These are phyloP conservation scores for Archilochus colubris DNA, from an alignment of 2,113 vertebrate genomes.

Conservation along the genomic window DNA sequence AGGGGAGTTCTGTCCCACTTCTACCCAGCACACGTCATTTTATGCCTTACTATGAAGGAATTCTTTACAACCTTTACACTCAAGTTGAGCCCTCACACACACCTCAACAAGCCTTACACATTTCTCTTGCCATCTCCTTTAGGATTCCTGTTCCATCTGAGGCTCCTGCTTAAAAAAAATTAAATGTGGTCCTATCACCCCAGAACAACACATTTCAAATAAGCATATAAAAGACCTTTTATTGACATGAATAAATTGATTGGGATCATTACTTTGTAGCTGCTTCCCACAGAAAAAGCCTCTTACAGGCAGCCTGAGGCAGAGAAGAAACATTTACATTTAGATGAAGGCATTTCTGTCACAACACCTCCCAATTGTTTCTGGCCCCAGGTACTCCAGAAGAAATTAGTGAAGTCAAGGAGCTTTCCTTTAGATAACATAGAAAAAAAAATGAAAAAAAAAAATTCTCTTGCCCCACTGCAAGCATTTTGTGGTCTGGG, in stretches of 20 bases:
- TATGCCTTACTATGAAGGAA: fast-evolving
- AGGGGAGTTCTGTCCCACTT: neutral
- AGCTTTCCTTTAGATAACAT: conserved; percentile 4
- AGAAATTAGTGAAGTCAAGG: neutral
- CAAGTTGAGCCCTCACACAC: no score
- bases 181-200: neutral
- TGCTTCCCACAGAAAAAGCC: conserved; percentile 22
- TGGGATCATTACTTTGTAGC: conserved; percentile 34
- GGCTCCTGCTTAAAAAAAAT: neutral
- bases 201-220: conserved; percentile 41
- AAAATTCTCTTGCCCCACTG: neutral
- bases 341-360: conserved; percentile 65
- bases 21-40: neutral
- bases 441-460: neutral
- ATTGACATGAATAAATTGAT: conserved; percentile 57
- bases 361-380: conserved; percentile 5
- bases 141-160: neutral
- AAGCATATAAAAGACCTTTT: conserved; percentile 27
- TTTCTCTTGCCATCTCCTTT: neutral
- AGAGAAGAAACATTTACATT: conserved; percentile 60
- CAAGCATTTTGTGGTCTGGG: neutral
- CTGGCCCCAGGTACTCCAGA: neutral
- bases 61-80: neutral
- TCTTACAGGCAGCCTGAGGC: conserved; percentile 39
- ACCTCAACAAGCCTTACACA: neutral